Percentiles rank a stretch among this genome's conserved stretches.
Evolutionary conservation across 2,888 invertebrate genomes (phyloP).

Genomic region (Drosophila kuntzei): DNA sequence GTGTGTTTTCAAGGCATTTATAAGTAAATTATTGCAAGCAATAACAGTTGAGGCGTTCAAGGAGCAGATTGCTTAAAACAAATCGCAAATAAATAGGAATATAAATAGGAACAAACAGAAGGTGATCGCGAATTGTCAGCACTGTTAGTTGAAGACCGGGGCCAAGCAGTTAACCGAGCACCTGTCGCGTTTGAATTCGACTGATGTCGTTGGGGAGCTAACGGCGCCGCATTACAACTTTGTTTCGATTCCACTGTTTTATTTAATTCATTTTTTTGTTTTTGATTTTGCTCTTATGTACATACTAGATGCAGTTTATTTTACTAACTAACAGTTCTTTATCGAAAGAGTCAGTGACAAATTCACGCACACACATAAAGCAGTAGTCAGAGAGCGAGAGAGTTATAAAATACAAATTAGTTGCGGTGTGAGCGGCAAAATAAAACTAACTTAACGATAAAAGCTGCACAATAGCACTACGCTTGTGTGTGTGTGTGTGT

Average conservation of each 20-base stretch:
- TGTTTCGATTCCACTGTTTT: slow-evolving; percentile 49
- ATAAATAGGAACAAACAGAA: neutral
- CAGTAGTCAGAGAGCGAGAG: neutral
- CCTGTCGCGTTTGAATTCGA: slow-evolving; percentile 47
- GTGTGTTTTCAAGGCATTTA: slow-evolving; percentile 5
- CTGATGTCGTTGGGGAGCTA: slow-evolving; percentile 34
- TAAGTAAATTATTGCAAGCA: neutral
- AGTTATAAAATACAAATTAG: slow-evolving; percentile 1
- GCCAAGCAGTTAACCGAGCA: slow-evolving; percentile 38
- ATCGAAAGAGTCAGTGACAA: slow-evolving; percentile 37
- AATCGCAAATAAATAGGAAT: neutral
- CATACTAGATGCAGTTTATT: slow-evolving; percentile 23
- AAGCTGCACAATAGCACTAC: neutral
- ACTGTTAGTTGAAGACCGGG: neutral
- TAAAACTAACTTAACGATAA: slow-evolving; percentile 21
- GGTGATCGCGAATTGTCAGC: slow-evolving; percentile 12
- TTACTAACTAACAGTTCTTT: slow-evolving; percentile 57
- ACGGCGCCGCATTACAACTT: slow-evolving; percentile 50
- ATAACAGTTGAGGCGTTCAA: slow-evolving; percentile 3
- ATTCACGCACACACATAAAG: slow-evolving; percentile 4
- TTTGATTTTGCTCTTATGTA: slow-evolving; percentile 15
- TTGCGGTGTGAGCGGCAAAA: slow-evolving; percentile 20
- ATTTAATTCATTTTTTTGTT: neutral
- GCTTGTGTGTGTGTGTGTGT: neutral
- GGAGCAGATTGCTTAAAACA: slow-evolving; percentile 10